These are phyloP conservation scores for Tachuris rubrigastra DNA, from an alignment of 2,113 vertebrate genomes.

Conservation along the genomic window DNA sequence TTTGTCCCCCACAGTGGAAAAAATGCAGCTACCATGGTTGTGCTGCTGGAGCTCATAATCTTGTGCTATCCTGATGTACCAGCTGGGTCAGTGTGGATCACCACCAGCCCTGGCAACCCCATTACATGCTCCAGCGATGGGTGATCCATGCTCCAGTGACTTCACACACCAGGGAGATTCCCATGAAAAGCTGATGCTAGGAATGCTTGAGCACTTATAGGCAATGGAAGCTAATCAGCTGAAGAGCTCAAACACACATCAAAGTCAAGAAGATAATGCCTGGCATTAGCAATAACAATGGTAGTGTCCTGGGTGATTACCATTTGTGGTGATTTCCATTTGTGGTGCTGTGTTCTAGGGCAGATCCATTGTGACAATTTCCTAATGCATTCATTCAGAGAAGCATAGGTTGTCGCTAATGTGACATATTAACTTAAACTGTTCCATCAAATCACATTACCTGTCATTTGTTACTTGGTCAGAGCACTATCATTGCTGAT, in stretches of 20 bases:
- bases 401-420: not conserved
- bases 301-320: not conserved
- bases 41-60: not conserved
- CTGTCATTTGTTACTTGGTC: not conserved
- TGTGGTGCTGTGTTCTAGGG: not conserved
- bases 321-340: not conserved
- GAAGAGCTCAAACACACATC: conserved; percentile 9
- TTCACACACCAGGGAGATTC: not conserved
- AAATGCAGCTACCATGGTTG: not conserved
- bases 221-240: not conserved
- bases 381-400: not conserved
- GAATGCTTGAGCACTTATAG: not conserved
- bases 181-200: not conserved
- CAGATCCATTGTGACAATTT: conserved; percentile 12
- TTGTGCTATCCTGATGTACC: not conserved
- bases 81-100: not conserved
- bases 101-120: not conserved
- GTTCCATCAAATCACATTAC: not conserved
- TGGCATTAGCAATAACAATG: not conserved
- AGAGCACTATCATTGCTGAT: not conserved
- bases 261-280: conserved; percentile 29
- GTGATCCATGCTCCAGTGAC: not conserved
- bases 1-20: not conserved
- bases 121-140: not conserved
- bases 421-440: not conserved